Base-by-base conservation (phyloP, 1,140 invertebrate species). In the Medauroidea extradentata region DNA sequence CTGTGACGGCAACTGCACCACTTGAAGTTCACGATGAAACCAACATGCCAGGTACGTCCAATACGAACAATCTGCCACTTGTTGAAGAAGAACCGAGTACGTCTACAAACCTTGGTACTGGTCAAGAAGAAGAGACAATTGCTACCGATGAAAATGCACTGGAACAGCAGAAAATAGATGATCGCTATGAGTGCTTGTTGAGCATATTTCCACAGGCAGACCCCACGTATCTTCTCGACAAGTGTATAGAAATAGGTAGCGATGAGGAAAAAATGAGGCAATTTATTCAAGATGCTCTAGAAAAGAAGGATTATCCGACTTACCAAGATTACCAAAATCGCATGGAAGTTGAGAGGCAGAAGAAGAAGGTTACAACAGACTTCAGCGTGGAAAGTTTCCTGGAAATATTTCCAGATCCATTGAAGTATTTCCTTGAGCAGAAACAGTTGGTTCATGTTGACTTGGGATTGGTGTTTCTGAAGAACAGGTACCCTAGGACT, bases 341-440 rank as follows among this genome's bases (percentile, higher is more conserved):
- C 41, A 63, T 66, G 11, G 67, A 73, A 63, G 66, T 74, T 3
- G 64, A 70, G 0, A 66, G 73, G 38, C 70, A 75, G 23, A 60
- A 75, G 23, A 69, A 72, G 14, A 67, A 74, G 21, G 79, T 76
- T 34, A 78, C 71, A 0, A 66, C 41, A 0, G 67, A 77, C 2
- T 81, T 83, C 53, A 60, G 76, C 27, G 65, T 81, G 3, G 65
- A 76, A 38, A 71, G 79, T 16, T 84, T 84, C 66, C 56, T 85
- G 2, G 67, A 78, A 38, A 70, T 78, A 18, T 81, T 84, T 70
- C 78, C 82, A 19, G 72, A 83, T 60, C 83, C 83, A 11, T 64
- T 77, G 48, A 62, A 66, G 16, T 69, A 77, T 54, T 85, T 84
- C 67, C 64, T 68, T 51, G 65, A 82, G 69, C 60, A 61, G 11